Evolutionary conservation across 2,797 vertebrate species (phyloP).

Genomic region (Sternarchorhynchus goeldii): DNA sequence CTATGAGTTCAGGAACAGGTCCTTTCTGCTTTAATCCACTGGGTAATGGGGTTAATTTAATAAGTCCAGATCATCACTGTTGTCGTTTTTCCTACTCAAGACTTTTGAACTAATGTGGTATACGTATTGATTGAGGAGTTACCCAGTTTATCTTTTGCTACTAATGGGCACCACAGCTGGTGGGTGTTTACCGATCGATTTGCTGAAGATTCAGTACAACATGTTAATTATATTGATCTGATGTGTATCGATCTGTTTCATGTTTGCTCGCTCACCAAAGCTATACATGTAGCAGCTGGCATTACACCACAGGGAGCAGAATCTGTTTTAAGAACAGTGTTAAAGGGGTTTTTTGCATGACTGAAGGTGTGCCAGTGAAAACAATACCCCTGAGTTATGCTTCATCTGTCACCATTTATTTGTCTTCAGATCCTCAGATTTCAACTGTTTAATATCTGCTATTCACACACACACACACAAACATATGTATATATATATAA

Average conservation of each 20-base stretch:
- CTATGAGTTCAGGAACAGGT: constrained; percentile 27
- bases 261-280: constrained; percentile 23
- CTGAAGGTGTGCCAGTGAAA: neutral
- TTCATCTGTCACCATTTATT: neutral
- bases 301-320: constrained; percentile 20
- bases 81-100: constrained; percentile 5
- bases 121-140: constrained; percentile 31
- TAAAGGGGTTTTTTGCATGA: constrained; percentile 11
- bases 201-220: constrained; percentile 5
- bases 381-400: neutral
- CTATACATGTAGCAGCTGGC: constrained; percentile 13
- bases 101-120: neutral
- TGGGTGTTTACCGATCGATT: constrained; percentile 8
- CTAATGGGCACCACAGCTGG: constrained; percentile 43
- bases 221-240: constrained; percentile 47
- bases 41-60: constrained; percentile 44
- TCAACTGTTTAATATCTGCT: neutral
- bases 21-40: constrained; percentile 47
- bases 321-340: constrained; percentile 14
- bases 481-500: neutral
- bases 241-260: constrained; percentile 51
- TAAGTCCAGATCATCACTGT: constrained; percentile 30
- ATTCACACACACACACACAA: neutral
- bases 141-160: constrained; percentile 19
- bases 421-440: neutral